A percentile compares a stretch with the other conserved stretches of the same genome.
Conservation (phyloP, 2,797 vertebrate genomes). For the Distichodus sexfasciatus region DNA sequence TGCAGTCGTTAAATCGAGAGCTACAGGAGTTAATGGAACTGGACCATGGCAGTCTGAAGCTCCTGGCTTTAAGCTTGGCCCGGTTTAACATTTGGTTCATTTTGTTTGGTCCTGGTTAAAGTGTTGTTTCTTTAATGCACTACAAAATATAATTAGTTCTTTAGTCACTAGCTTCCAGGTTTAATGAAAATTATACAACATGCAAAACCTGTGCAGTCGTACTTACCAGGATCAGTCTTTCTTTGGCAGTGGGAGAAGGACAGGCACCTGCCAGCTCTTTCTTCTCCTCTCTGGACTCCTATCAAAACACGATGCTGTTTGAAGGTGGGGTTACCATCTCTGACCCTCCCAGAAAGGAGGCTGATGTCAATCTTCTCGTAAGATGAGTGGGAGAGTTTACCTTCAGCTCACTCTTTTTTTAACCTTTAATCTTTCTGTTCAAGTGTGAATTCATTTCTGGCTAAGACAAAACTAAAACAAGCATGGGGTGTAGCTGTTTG, state of each 20-base stretch:
- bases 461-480: slow-evolving; percentile 2
- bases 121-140: slow-evolving; percentile 66
- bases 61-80: slow-evolving; percentile 29
- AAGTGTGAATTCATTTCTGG: slow-evolving; percentile 7
- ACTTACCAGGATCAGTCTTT: slow-evolving; percentile 68
- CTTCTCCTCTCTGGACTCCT: slow-evolving; percentile 52
- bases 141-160: slow-evolving; percentile 40
- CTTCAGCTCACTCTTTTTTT: not conserved
- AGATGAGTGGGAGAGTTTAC: slow-evolving; percentile 3
- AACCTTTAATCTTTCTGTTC: slow-evolving; percentile 7
- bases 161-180: not conserved
- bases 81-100: slow-evolving; percentile 39
- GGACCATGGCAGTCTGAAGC: slow-evolving; percentile 56
- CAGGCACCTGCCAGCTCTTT: slow-evolving; percentile 30
- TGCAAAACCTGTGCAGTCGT: not conserved
- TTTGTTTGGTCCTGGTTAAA: slow-evolving; percentile 35
- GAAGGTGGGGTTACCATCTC: slow-evolving; percentile 38
- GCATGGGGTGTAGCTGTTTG: not conserved
- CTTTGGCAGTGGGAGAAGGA: slow-evolving; percentile 34
- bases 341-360: slow-evolving; percentile 24
- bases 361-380: not conserved
- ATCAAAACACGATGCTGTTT: slow-evolving; percentile 55
- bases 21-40: slow-evolving; percentile 43
- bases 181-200: no score
- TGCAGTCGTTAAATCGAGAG: slow-evolving; percentile 64